Percentiles rank a stretch among this genome's conserved stretches.
phyloP scores from a whole-genome alignment of 2,888 invertebrate genomes.

The Suillia variegata region DNA sequence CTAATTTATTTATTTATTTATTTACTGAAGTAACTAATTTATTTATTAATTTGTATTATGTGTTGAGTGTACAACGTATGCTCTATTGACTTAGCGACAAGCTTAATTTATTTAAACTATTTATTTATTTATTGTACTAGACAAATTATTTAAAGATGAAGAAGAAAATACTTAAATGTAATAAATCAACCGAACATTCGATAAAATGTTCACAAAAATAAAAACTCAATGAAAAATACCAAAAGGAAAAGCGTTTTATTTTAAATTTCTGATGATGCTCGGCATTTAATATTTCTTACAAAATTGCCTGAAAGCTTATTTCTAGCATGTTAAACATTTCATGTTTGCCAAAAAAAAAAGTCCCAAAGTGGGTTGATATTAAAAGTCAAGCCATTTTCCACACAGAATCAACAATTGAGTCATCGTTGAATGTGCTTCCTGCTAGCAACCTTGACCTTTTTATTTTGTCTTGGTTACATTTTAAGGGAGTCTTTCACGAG shows the following conservation, averaged over 20 bases:
- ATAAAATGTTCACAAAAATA: too few relatives aligned
- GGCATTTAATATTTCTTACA: too few relatives aligned
- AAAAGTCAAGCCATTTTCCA: background rate
- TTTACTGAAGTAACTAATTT: constrained; percentile 25
- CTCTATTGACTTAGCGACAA: background rate
- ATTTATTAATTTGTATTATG: constrained; percentile 28
- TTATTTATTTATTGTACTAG: constrained; percentile 8
- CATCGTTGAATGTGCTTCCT: background rate
- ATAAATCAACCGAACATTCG: too few relatives aligned
- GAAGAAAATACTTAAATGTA: too few relatives aligned
- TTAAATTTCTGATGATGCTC: too few relatives aligned
- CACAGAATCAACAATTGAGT: background rate
- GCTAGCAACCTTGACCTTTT: constrained; percentile 1
- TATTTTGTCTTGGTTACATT: background rate
- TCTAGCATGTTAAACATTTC: background rate
- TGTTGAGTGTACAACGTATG: constrained; percentile 23
- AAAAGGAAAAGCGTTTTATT: too few relatives aligned
- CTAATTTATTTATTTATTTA: constrained; percentile 26
- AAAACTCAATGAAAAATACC: too few relatives aligned
- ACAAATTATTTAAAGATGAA: background rate
- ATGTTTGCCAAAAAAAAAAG: background rate
- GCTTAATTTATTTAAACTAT: background rate
- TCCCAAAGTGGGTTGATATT: too few relatives aligned
- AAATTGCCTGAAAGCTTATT: too few relatives aligned
- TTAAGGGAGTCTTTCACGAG: too few relatives aligned